Evolutionary conservation across 2,888 invertebrate genomes (phyloP).

Genomic region (Eupithecia insigniata): DNA sequence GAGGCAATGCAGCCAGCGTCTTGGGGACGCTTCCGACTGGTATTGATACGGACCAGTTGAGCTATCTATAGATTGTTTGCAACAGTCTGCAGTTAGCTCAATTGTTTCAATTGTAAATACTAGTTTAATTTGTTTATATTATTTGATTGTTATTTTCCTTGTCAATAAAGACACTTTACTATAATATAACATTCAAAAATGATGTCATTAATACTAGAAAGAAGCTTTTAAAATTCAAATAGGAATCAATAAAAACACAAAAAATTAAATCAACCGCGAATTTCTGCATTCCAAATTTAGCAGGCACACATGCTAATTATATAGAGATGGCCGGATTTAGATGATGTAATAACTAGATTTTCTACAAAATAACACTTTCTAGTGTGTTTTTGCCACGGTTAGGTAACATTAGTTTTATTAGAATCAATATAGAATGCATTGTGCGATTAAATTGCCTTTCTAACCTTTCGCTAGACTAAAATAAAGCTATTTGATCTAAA

Average conservation of each 20-base stretch:
- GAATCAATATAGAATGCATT: slow-evolving; percentile 21
- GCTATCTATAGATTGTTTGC: too few species aligned
- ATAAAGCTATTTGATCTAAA: not conserved
- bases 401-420: slow-evolving; percentile 30
- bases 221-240: not conserved
- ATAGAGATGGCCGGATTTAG: slow-evolving; percentile 17
- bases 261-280: not conserved
- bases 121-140: too few species aligned
- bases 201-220: too few species aligned
- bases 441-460: slow-evolving; percentile 16
- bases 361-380: slow-evolving; percentile 32
- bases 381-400: slow-evolving; percentile 20
- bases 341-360: slow-evolving; percentile 33
- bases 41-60: too few species aligned
- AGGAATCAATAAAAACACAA: not conserved
- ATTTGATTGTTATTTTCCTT: too few species aligned
- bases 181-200: too few species aligned
- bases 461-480: slow-evolving; percentile 19
- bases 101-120: too few species aligned
- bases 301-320: slow-evolving; percentile 5
- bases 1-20: too few species aligned
- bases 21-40: too few species aligned
- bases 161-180: too few species aligned
- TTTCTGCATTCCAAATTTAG: slow-evolving; percentile 1
- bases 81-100: too few species aligned